These are phyloP conservation scores for Cryptus viduatorius DNA, from an alignment of 2,888 invertebrate genomes.

Conservation along the genomic window DNA sequence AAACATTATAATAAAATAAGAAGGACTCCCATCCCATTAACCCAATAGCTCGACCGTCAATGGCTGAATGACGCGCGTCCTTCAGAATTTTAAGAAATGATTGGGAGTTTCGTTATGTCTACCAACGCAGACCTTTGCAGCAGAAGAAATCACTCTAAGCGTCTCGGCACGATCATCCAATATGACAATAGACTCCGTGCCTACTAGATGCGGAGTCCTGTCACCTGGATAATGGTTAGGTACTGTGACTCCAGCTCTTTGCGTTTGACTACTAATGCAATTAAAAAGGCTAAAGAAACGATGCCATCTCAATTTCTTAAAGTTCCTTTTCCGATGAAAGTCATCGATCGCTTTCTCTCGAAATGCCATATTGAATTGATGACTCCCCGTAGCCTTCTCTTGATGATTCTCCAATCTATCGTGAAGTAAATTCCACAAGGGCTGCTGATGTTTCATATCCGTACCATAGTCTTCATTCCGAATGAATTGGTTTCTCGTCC, in stretches of 20 bases:
- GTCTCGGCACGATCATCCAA: slow-evolving; percentile 52
- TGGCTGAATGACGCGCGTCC: neutral
- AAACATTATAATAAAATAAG: too few relatives aligned
- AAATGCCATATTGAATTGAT: neutral
- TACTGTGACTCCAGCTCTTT: slow-evolving; percentile 42
- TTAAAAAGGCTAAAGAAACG: neutral
- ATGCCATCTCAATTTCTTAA: neutral
- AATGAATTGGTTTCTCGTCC: neutral
- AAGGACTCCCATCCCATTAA: too few relatives aligned
- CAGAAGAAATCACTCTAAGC: slow-evolving; percentile 59
- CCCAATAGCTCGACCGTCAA: too few relatives aligned
- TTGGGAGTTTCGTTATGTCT: neutral
- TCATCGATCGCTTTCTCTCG: neutral
- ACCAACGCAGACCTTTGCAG: slow-evolving; percentile 48
- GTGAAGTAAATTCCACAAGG: neutral
- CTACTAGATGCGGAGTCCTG: slow-evolving; percentile 61
- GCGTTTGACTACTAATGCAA: neutral
- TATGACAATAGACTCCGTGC: neutral
- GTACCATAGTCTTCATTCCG: neutral
- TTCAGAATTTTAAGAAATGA: slow-evolving; percentile 2
- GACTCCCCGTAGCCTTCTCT: neutral
- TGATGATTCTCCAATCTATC: neutral
- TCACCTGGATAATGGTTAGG: slow-evolving; percentile 65
- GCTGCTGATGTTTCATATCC: neutral
- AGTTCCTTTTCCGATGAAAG: neutral